Evolutionary conservation across 1,140 invertebrate species (phyloP).

Genomic region (Drosophila carrolli): DNA sequence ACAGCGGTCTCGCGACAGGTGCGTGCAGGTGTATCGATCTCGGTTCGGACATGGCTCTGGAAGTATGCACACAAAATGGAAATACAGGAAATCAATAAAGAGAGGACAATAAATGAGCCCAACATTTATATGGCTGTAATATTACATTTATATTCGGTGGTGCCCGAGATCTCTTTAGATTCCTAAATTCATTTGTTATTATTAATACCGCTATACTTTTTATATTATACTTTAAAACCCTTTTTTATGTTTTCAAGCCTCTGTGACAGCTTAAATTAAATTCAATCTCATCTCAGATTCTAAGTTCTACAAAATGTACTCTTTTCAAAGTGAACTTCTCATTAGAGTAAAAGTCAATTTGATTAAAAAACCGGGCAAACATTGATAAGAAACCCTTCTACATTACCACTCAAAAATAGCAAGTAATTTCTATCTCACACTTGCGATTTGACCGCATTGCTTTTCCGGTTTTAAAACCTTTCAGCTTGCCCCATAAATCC

Average conservation of each 20-base stretch:
- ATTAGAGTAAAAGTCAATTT: background rate
- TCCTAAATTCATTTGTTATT: background rate
- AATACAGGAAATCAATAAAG: slow-evolving; percentile 25
- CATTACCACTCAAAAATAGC: slow-evolving; percentile 5
- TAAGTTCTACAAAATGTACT: no score
- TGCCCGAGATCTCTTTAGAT: background rate
- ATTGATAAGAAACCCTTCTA: background rate
- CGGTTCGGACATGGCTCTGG: slow-evolving; percentile 20
- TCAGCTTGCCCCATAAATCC: slow-evolving; percentile 37
- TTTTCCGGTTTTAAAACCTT: slow-evolving; percentile 2
- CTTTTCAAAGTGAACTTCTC: no score
- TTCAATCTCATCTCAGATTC: no score
- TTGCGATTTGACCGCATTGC: background rate
- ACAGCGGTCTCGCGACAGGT: slow-evolving; percentile 35
- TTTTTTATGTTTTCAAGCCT: no score
- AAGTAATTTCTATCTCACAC: background rate
- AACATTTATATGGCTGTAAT: background rate
- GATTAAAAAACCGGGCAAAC: background rate
- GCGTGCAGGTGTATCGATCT: slow-evolving; percentile 34
- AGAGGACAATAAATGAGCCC: background rate
- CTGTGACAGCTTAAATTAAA: no score
- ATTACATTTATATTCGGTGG: background rate
- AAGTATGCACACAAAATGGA: slow-evolving; percentile 31
- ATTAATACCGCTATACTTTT: background rate
- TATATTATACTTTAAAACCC: background rate